Conservation (phyloP, 2,888 invertebrate genomes). For the Meiosimyza decipiens region DNA sequence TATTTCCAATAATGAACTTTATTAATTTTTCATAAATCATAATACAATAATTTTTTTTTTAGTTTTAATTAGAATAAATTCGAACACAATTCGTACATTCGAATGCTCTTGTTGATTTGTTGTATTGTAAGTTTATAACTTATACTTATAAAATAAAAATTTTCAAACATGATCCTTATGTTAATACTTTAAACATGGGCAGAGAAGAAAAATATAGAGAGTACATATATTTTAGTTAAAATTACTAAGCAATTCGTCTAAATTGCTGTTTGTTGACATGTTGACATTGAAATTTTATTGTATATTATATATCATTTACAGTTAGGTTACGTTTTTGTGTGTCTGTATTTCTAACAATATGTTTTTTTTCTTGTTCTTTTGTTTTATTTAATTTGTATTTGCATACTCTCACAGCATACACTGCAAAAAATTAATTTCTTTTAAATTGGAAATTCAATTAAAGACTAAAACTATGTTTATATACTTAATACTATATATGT, state of each 20-base stretch:
- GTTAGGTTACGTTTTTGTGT: neutral
- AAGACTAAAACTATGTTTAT: neutral
- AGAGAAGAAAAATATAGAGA: constrained; percentile 2
- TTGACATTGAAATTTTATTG: neutral
- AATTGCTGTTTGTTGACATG: constrained; percentile 11
- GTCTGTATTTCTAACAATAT: neutral
- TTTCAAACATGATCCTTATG: constrained; percentile 8
- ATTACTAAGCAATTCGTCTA: constrained; percentile 17
- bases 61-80: constrained; percentile 20
- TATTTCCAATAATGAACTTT: constrained; percentile 23
- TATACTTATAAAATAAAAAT: constrained; percentile 1
- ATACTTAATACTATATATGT: too few species aligned
- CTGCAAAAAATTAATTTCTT: constrained; percentile 5
- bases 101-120: constrained; percentile 11
- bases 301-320: neutral
- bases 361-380: neutral
- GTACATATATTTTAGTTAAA: too few species aligned
- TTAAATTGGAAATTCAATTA: constrained; percentile 12
- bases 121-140: constrained; percentile 1
- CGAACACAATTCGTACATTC: constrained; percentile 33
- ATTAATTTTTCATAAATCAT: constrained; percentile 27
- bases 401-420: constrained; percentile 3
- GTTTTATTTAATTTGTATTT: neutral
- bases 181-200: neutral
- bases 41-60: constrained; percentile 10